A percentile compares a stretch with the other conserved stretches of the same genome.
Conservation (phyloP, 2,113 vertebrate genomes). For the Psophia crepitans region DNA sequence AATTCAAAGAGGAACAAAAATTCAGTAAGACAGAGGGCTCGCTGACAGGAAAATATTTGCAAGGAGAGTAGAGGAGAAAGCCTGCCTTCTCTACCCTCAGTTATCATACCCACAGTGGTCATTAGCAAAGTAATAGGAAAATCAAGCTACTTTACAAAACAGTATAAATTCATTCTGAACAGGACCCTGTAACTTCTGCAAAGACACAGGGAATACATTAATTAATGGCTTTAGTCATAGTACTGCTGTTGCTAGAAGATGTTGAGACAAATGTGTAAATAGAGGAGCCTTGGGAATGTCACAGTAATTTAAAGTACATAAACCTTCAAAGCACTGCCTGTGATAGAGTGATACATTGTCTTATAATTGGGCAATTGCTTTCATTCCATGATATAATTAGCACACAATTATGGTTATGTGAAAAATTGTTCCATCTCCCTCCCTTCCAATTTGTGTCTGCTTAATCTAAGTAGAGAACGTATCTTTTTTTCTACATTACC, state of each 20-base stretch:
- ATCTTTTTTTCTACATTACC: neutral
- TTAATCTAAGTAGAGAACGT: neutral
- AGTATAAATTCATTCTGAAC: neutral
- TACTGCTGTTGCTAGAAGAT: conserved; percentile 42
- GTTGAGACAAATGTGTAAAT: conserved; percentile 64
- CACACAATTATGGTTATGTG: conserved; percentile 62
- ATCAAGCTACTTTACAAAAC: neutral
- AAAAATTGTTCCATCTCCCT: conserved; percentile 51
- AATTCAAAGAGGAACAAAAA: neutral
- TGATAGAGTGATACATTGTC: conserved; percentile 63
- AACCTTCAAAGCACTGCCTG: conserved; percentile 53
- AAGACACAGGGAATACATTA: conserved; percentile 20
- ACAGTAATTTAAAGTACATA: conserved; percentile 65
- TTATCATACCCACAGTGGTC: neutral
- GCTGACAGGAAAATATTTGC: neutral
- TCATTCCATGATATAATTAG: conserved; percentile 64
- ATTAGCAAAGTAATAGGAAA: neutral
- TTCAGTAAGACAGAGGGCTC: neutral
- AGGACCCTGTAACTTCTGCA: conserved; percentile 7
- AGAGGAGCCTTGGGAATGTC: conserved; percentile 61
- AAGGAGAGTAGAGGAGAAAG: neutral
- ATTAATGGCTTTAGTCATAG: conserved; percentile 55
- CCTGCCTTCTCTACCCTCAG: neutral
- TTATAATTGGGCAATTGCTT: conserved; percentile 66
- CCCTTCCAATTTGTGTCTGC: conserved; percentile 47